Evolutionary conservation across 64 coral and sea anemone genomes (phyloP), one percentile per base, ranked within the genome.

Genomic region (Acropora tenuis): DNA sequence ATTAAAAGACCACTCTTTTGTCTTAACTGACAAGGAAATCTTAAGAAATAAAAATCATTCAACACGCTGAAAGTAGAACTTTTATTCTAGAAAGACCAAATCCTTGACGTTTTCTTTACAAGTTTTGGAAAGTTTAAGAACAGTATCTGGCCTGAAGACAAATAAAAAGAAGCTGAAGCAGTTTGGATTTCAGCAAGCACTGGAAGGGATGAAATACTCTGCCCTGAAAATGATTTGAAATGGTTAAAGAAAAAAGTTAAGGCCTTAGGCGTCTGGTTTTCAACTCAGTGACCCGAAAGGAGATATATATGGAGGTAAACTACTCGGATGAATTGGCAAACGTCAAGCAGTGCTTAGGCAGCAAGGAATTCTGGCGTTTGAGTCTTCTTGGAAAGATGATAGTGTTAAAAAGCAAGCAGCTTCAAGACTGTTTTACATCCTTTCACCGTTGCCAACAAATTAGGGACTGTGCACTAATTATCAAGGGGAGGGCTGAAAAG

Each of bases 281-380:
- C 73, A 76, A 76, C n/a, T 40, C 5, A 76, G 30, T 30, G 30
- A 30, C 73, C 73, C 73, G 20, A 76, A 76, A 59, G 55, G 5
- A 59, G 55, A 12, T 59, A 59, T 59, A 12, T 59, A 59, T 59
- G 55, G 55, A 59, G 41, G 74, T 8, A 76, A 76, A 76, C 74
- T 76, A 76, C 40, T 45, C 86, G 48, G 71, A 88, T 58, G 76
- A 76, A 76, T 48, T 58, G 48, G 57, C 73, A 77, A 88, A 88
- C 75, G 50, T 77, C 73, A 57, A 77, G 40, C 47, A 5, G 41
- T 76, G 57, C 48, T 20, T 77, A 88, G 50, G 86, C 74, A 65
- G 48, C 43, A 66, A 60, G 81, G 58, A 44, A 65, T 84, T 19
- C 12, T 7, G 52, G 42, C 48, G 81, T 40, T 68, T 84, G n/a